These are phyloP conservation scores for Oxyruncus cristatus DNA, from an alignment of 2,113 vertebrate genomes.

Conservation along the genomic window DNA sequence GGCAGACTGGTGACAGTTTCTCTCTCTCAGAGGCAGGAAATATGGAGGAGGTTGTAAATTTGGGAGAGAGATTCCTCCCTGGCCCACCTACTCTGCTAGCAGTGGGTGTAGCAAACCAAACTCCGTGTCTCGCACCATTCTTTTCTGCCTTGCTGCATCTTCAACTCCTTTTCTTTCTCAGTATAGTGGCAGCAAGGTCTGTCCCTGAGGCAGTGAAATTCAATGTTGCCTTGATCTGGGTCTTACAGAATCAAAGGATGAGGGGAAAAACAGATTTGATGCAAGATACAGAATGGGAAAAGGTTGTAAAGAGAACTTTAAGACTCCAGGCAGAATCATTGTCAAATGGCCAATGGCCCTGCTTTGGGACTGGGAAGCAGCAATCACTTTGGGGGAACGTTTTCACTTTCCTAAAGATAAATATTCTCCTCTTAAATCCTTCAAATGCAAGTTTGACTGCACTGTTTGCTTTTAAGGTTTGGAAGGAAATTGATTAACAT, in stretches of 20 bases:
- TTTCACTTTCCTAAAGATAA: not conserved
- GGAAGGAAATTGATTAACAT: not conserved
- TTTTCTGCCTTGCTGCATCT: not conserved
- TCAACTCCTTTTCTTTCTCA: not conserved
- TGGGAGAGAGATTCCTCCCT: not conserved
- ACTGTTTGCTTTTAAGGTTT: not conserved
- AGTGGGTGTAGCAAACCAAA: not conserved
- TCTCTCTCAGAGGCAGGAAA: not conserved
- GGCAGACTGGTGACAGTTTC: not conserved
- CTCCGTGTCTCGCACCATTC: fast-evolving
- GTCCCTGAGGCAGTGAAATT: not conserved
- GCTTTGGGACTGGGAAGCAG: not conserved
- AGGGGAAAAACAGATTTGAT: not conserved
- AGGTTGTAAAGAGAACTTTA: not conserved
- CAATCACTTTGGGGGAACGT: fast-evolving
- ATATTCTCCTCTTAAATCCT: not conserved
- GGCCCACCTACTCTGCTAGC: not conserved
- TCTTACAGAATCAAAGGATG: not conserved
- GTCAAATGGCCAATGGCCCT: not conserved
- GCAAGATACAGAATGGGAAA: not conserved
- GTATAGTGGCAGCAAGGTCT: not conserved
- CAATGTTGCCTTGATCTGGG: not conserved
- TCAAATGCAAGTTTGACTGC: not conserved
- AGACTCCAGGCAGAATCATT: not conserved
- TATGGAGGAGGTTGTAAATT: not conserved